Conservation (phyloP, 2,888 invertebrate species). For the Argynnis bischoffii region DNA sequence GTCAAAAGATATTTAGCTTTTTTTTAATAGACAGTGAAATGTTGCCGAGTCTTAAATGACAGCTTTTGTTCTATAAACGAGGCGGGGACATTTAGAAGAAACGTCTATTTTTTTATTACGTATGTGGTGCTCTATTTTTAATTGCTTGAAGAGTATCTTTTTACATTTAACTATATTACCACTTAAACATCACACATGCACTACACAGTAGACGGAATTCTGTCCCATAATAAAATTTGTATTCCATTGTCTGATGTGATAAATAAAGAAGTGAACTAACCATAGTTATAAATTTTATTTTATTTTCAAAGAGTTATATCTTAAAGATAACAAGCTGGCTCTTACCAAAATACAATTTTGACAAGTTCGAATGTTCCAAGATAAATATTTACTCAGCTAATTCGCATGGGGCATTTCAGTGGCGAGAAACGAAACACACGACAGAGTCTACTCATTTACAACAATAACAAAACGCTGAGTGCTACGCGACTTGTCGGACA, state of each 20-base stretch:
- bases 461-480: slow-evolving; percentile 68
- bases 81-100: slow-evolving; percentile 74
- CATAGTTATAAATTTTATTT: slow-evolving; percentile 11
- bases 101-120: slow-evolving; percentile 69
- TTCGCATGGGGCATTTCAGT: slow-evolving; percentile 74
- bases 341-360: slow-evolving; percentile 62
- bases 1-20: slow-evolving; percentile 77
- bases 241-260: slow-evolving; percentile 9
- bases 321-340: slow-evolving; percentile 26
- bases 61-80: slow-evolving; percentile 81
- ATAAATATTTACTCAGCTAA: slow-evolving; percentile 78
- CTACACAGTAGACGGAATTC: slow-evolving; percentile 31
- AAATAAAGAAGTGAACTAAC: slow-evolving; percentile 5
- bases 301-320: slow-evolving; percentile 13
- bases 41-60: slow-evolving; percentile 80
- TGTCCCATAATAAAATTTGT: slow-evolving; percentile 29
- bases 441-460: slow-evolving; percentile 73
- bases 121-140: slow-evolving; percentile 69
- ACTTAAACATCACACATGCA: slow-evolving; percentile 40
- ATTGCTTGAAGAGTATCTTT: slow-evolving; percentile 56
- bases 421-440: slow-evolving; percentile 73
- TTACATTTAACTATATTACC: slow-evolving; percentile 45
- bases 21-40: slow-evolving; percentile 81
- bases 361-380: slow-evolving; percentile 67
- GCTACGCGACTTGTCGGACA: slow-evolving; percentile 44